Base-by-base conservation (phyloP, 1,140 invertebrate species). In the Macrotrachela quadricornifera region DNA sequence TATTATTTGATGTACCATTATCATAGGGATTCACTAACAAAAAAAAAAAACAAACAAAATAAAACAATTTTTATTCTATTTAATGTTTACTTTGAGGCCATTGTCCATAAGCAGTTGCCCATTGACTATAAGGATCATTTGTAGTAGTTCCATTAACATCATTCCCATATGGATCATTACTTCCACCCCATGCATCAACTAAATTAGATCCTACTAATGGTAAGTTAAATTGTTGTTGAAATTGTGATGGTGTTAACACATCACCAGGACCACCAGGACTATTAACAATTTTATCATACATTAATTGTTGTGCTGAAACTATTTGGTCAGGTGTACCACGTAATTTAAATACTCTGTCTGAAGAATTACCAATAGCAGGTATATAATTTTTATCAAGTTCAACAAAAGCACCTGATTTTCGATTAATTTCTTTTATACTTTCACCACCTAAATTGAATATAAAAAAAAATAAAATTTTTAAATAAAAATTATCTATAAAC, bases 301-400 rank as follows among this genome's bases (percentile, higher is more conserved):
- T 55, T 14, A 55, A 21, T n/a, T 55, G 54, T 37, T 50, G 48
- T 14, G 91, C 92, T 56, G 84, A 78, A 58, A 95, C 87, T 15
- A 97, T 90, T 62, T 91, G 84, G 50, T 92, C 83, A 0, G 82
- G 81, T 51, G 80, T 80, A 18, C 92, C 92, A 47, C 85, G 65
- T 43, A 76, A 68, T 39, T 59, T 64, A 49, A 74, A 74, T 16
- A 65, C 56, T 58, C 71, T 70, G 52, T 69, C 65, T 38, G 59
- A 61, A 42, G 65, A n/a, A 18, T 39, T 30, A 1, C 44, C 49
- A 39, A 39, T 40, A 10, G 53, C 46, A 10, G 39, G 21, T 21
- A 50, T 44, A 30, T 45, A 62, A 52, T 67, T 62, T 50, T 68
- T 65, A 49, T 69, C 63, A 21, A 75, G 62, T 56, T 74, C 72